A percentile compares a stretch with the other conserved stretches of the same genome.
These are phyloP conservation scores for Caenorhabditis tropicalis DNA, from an alignment of 1,140 invertebrate genomes.

Conservation along the genomic window DNA sequence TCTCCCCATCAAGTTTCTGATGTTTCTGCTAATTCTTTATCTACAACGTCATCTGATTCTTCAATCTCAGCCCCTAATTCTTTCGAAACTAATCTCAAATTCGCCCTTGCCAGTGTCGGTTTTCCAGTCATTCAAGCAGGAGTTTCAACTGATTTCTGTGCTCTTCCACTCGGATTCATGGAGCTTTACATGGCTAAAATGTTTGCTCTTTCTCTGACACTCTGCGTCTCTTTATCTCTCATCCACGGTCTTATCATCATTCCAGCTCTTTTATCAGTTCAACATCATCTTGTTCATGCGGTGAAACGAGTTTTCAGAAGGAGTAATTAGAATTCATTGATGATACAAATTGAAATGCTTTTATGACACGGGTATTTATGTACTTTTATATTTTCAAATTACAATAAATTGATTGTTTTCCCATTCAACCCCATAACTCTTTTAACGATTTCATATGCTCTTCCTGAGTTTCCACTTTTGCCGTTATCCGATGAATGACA, in stretches of 20 bases:
- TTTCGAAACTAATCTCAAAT: slow-evolving; percentile 31
- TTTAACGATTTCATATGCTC: slow-evolving; percentile 32
- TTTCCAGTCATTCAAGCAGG: slow-evolving; percentile 92
- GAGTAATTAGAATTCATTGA: background rate
- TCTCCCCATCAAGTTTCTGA: slow-evolving; percentile 54
- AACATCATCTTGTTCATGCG: background rate
- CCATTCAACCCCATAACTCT: slow-evolving; percentile 14
- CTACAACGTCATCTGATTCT: background rate
- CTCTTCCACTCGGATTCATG: slow-evolving; percentile 84
- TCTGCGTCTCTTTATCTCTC: slow-evolving; percentile 62
- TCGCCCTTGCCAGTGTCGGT: slow-evolving; percentile 81
- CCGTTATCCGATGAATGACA: slow-evolving; percentile 23
- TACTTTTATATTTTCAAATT: background rate
- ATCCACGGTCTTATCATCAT: slow-evolving; percentile 60
- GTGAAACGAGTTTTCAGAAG: background rate
- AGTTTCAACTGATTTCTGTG: slow-evolving; percentile 86
- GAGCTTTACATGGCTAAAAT: slow-evolving; percentile 82
- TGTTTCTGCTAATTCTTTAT: background rate
- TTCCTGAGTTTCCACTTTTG: slow-evolving; percentile 28
- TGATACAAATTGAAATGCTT: background rate
- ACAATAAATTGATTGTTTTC: too few species aligned
- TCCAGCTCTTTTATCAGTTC: slow-evolving; percentile 59
- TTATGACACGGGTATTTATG: background rate
- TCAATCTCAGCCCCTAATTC: slow-evolving; percentile 10
- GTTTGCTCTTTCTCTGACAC: slow-evolving; percentile 63